phyloP scores from a whole-genome alignment of 2,113 vertebrate genomes.

The Atractosteus spatula region DNA sequence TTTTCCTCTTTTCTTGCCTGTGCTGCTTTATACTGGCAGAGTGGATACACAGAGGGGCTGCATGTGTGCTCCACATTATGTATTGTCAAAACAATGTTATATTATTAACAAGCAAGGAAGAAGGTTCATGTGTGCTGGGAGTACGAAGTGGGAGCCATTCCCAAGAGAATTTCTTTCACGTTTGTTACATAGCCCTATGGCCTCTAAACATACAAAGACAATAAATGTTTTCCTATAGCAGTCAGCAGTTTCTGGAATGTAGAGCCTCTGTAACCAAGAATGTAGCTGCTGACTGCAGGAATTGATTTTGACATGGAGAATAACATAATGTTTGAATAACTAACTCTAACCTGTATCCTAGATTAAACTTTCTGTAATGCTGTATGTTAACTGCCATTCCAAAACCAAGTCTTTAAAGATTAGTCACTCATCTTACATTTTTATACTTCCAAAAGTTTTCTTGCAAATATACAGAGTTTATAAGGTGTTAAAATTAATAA shows the following conservation, averaged over 20 bases:
- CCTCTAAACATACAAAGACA: background rate
- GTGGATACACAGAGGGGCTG: conserved; percentile 34
- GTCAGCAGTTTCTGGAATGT: background rate
- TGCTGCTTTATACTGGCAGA: background rate
- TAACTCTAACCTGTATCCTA: too few relatives aligned
- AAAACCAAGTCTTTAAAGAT: too few relatives aligned
- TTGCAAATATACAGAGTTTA: too few relatives aligned
- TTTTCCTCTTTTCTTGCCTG: background rate
- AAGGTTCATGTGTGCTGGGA: conserved; percentile 16
- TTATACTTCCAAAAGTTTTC: too few relatives aligned
- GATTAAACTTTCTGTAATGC: too few relatives aligned
- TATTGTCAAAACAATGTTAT: conserved; percentile 36
- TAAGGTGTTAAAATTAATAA: too few relatives aligned
- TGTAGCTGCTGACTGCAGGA: too few relatives aligned
- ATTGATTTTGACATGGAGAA: too few relatives aligned
- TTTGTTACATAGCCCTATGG: background rate
- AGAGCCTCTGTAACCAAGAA: background rate
- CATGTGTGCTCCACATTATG: conserved; percentile 25
- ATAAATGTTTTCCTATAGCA: background rate
- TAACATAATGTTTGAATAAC: too few relatives aligned
- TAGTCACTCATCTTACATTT: too few relatives aligned
- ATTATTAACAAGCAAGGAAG: conserved; percentile 42
- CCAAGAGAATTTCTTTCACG: background rate
- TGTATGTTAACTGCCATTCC: too few relatives aligned
- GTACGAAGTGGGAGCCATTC: background rate